phyloP scores from a whole-genome alignment of 1,140 invertebrate genomes.

The Micrasema longulum region DNA sequence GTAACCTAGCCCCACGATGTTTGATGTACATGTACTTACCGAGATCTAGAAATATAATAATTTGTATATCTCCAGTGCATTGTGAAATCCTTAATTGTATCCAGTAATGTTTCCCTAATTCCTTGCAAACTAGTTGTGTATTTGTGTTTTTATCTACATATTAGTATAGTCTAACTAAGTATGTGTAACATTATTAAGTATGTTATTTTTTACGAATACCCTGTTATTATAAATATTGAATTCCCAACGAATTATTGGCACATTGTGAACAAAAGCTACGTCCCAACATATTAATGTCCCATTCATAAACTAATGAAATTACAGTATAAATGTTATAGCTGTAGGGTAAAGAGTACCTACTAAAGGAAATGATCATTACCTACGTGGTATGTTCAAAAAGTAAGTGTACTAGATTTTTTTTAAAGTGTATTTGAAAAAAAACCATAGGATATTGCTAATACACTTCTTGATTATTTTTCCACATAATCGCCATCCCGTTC shows the following conservation, averaged over 20 bases:
- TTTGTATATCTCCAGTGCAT: constrained; percentile 29
- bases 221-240: not conserved
- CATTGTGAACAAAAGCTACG: constrained; percentile 3
- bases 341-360: too few relatives aligned
- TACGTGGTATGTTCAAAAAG: too few relatives aligned
- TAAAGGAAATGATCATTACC: too few relatives aligned
- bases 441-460: too few relatives aligned
- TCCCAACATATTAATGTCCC: not conserved
- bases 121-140: constrained; percentile 24
- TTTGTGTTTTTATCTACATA: constrained; percentile 31
- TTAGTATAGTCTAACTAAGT: constrained; percentile 17
- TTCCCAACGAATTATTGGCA: constrained; percentile 19
- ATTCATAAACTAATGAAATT: not conserved
- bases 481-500: too few relatives aligned
- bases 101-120: constrained; percentile 23
- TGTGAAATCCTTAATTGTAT: constrained; percentile 16
- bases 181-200: constrained; percentile 17
- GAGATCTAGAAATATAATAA: constrained; percentile 30
- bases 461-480: too few relatives aligned
- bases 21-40: constrained; percentile 20
- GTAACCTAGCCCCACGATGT: constrained; percentile 35
- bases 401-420: too few relatives aligned
- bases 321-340: not conserved
- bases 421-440: too few relatives aligned
- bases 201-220: not conserved